Evolutionary conservation across 1,140 invertebrate species (phyloP).

Genomic region (Drosophila triauraria): DNA sequence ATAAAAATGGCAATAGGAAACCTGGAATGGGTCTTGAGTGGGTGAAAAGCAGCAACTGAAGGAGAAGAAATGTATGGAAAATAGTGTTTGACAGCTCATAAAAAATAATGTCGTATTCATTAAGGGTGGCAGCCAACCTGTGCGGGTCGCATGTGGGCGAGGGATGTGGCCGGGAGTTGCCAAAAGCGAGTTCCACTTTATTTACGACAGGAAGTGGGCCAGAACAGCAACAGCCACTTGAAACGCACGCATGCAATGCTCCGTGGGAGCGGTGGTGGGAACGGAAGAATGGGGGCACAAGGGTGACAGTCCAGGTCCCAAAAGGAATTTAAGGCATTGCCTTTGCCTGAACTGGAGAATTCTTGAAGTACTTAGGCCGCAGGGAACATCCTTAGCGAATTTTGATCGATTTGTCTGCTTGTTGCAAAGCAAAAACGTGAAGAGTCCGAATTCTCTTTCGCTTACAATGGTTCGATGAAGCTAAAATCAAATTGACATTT

Average conservation of each 20-base stretch:
- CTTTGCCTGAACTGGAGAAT: conserved; percentile 1
- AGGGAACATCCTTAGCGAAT: neutral
- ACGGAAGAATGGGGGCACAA: neutral
- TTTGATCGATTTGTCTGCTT: neutral
- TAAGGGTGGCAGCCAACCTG: conserved; percentile 60
- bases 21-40: conserved; percentile 41
- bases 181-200: conserved; percentile 78
- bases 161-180: conserved; percentile 48
- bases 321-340: conserved; percentile 34
- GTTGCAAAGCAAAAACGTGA: neutral
- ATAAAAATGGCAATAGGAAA: conserved; percentile 79
- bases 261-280: neutral
- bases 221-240: conserved; percentile 76
- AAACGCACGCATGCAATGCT: conserved; percentile 75
- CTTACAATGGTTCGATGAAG: too few species aligned
- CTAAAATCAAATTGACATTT: too few species aligned
- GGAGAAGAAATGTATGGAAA: conserved; percentile 73
- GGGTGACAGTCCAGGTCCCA: conserved; percentile 30
- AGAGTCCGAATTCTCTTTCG: too few species aligned
- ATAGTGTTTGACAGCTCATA: conserved; percentile 84
- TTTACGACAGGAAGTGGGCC: conserved; percentile 80
- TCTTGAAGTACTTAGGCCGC: neutral
- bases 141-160: neutral
- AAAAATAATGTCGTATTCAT: conserved; percentile 84
- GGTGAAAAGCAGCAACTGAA: conserved; percentile 29